Conservation (phyloP, 2,113 vertebrate genomes). For the Chitala chitala region DNA sequence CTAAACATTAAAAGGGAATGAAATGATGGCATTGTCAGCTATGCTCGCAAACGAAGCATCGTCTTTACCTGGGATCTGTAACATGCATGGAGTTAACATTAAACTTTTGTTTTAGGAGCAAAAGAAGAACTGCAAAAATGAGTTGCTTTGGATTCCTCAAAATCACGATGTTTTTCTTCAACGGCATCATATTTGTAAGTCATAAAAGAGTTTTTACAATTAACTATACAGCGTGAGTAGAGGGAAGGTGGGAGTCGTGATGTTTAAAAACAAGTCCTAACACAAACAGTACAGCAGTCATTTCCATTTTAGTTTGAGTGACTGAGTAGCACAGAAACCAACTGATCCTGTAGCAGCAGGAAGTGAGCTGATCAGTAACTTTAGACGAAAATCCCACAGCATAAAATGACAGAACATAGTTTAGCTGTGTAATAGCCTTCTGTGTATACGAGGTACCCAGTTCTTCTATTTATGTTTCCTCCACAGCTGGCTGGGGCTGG, state of each 20-base stretch:
- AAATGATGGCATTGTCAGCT: no score
- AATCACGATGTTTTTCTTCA: conserved; percentile 55
- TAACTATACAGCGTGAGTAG: not conserved
- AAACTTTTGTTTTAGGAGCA: conserved; percentile 2
- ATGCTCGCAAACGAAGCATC: not conserved
- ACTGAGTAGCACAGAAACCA: not conserved
- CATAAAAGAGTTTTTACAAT: not conserved
- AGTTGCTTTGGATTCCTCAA: conserved; percentile 51
- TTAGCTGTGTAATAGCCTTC: not conserved
- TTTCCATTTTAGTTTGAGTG: not conserved
- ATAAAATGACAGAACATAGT: not conserved
- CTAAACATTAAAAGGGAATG: no score
- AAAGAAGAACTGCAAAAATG: conserved; percentile 34
- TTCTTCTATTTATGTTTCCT: not conserved
- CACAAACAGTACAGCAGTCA: not conserved
- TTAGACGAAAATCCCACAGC: not conserved
- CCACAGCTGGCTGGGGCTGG: conserved; percentile 46
- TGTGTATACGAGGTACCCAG: not conserved
- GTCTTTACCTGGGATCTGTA: not conserved
- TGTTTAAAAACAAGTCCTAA: not conserved
- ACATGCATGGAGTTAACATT: not conserved
- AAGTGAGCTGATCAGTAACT: not conserved
- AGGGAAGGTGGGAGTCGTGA: not conserved
- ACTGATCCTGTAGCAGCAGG: not conserved
- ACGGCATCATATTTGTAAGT: conserved; percentile 58